Conservation (phyloP, 2,888 invertebrate species). For the Drosophila prolongata region DNA sequence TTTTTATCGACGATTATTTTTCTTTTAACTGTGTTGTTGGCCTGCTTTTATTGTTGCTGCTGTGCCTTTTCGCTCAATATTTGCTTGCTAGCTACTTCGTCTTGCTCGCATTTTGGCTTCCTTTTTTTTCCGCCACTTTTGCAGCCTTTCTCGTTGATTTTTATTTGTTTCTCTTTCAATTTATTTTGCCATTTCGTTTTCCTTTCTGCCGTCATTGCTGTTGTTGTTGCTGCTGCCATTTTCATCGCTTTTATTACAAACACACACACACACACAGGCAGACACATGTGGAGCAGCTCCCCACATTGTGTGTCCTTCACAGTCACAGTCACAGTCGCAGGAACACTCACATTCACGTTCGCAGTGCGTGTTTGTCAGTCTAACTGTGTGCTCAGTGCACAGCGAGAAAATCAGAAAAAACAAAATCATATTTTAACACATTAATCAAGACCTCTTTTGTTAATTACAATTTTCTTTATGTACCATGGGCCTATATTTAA, state of each 20-base stretch:
- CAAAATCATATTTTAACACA: background rate
- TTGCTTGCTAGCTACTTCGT: slow-evolving; percentile 61
- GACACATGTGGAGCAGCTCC: slow-evolving; percentile 66
- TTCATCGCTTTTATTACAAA: slow-evolving; percentile 80
- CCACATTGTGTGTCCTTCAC: slow-evolving; percentile 80
- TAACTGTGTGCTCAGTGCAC: slow-evolving; percentile 46
- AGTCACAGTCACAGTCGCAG: slow-evolving; percentile 41
- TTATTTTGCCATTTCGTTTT: slow-evolving; percentile 82
- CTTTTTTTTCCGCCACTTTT: slow-evolving; percentile 74
- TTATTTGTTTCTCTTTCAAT: slow-evolving; percentile 82
- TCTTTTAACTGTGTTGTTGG: slow-evolving; percentile 56
- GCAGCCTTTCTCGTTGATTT: slow-evolving; percentile 81
- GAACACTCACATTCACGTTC: slow-evolving; percentile 10
- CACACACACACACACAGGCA: slow-evolving; percentile 44
- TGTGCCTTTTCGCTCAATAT: slow-evolving; percentile 69
- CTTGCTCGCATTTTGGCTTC: slow-evolving; percentile 42
- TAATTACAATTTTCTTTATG: too few species aligned
- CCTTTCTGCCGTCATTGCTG: slow-evolving; percentile 76
- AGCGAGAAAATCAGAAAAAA: background rate
- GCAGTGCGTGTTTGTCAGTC: slow-evolving; percentile 52
- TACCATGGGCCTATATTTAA: too few species aligned
- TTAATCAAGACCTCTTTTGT: background rate
- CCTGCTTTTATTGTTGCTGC: slow-evolving; percentile 50
- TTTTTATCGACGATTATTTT: slow-evolving; percentile 78
- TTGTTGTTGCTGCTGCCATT: slow-evolving; percentile 68